phyloP scores from a whole-genome alignment of 1,140 invertebrate species.

The Hyles vespertilio region DNA sequence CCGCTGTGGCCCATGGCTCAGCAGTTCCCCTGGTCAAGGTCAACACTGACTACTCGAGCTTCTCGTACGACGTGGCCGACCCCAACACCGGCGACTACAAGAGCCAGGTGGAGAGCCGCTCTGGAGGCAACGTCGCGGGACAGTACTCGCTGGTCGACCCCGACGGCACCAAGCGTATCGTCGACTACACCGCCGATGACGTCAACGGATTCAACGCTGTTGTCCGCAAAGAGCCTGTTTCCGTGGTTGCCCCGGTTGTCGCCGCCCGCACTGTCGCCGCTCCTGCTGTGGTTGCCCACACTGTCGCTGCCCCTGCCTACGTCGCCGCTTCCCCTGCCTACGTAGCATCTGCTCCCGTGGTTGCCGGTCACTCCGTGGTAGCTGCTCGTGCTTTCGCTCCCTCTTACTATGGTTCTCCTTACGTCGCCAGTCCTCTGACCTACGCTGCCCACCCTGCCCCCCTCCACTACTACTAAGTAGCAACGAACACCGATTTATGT shows the following conservation, averaged over 20 bases:
- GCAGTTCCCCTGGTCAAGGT: constrained; percentile 28
- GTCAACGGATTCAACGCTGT: constrained; percentile 41
- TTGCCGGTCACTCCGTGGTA: neutral
- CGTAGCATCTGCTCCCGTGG: constrained; percentile 12
- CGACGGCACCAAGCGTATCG: constrained; percentile 40
- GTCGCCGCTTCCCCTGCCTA: constrained; percentile 22
- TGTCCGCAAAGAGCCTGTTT: constrained; percentile 32
- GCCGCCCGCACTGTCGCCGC: constrained; percentile 20
- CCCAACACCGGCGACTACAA: constrained; percentile 49
- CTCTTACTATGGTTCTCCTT: constrained; percentile 3
- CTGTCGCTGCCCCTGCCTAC: constrained; percentile 12
- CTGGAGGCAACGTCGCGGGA: constrained; percentile 32
- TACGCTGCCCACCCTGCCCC: constrained; percentile 13
- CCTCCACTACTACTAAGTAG: constrained; percentile 16
- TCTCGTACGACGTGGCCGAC: constrained; percentile 47
- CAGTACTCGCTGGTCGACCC: constrained; percentile 43
- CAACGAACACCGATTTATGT: neutral
- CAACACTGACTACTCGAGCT: constrained; percentile 39
- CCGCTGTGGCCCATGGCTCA: constrained; percentile 32
- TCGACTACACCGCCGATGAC: constrained; percentile 45
- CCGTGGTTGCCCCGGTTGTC: constrained; percentile 16
- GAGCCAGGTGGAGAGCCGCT: constrained; percentile 41
- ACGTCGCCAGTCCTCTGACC: constrained; percentile 5
- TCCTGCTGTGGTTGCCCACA: constrained; percentile 12
- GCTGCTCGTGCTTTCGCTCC: constrained; percentile 7